Conservation (phyloP, 2,113 vertebrate genomes). For the Charina bottae region DNA sequence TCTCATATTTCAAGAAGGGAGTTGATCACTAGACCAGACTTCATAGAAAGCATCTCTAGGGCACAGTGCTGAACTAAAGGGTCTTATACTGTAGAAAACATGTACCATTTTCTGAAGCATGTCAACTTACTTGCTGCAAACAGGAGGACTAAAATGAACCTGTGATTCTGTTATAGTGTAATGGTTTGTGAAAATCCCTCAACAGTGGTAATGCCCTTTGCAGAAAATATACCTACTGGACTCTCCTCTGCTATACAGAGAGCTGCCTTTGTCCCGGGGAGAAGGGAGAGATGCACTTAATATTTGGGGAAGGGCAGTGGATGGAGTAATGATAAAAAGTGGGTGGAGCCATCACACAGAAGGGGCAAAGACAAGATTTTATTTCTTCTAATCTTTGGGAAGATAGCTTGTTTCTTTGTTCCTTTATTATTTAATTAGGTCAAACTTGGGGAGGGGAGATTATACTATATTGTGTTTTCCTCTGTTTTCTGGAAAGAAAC, state of each 20-base stretch:
- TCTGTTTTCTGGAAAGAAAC: too few relatives aligned
- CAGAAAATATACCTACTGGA: background rate
- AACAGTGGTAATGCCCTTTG: background rate
- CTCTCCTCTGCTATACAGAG: background rate
- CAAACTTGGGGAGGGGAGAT: background rate
- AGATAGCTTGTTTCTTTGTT: background rate
- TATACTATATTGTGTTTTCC: background rate
- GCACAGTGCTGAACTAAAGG: background rate
- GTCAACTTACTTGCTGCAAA: background rate
- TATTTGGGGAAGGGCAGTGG: background rate
- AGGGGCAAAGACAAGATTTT: background rate
- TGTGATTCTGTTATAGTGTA: background rate
- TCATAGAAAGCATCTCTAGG: background rate
- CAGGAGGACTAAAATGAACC: background rate
- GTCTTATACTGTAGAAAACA: background rate
- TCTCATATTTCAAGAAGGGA: background rate
- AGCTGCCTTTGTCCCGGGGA: background rate
- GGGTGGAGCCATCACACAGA: background rate
- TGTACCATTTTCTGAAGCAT: background rate
- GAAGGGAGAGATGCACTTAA: background rate
- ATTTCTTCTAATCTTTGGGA: background rate
- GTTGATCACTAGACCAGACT: background rate
- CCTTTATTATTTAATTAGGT: background rate
- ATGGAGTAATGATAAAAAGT: background rate
- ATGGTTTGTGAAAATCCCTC: background rate